Evolutionary conservation across 2,888 invertebrate genomes (phyloP), one percentile per base, ranked within the genome.

Genomic region (Smittia sp.): DNA sequence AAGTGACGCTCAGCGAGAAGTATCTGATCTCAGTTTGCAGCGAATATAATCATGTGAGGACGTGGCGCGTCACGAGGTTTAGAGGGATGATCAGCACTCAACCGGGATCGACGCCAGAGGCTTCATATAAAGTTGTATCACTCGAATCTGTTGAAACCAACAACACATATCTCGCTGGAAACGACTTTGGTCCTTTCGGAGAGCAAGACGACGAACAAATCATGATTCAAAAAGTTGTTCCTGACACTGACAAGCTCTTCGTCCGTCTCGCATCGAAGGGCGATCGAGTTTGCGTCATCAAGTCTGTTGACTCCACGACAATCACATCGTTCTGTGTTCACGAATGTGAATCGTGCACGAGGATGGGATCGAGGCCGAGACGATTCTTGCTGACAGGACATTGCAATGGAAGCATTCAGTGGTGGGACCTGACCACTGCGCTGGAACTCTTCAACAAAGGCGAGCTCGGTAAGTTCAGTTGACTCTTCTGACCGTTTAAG

Each of bases 31-130:
- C 96, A 0, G 96, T 96, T 39, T 99, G 98, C 83, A 93, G 94
- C 76, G 98, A 98, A 80, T 98, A 97, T 83, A 97, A 98, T 83
- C 98, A 99, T 81, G 98, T 98, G 11, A 86, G 98, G 25, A 96
- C 96, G 72, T 99, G 98, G 98, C 90, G 93, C 22, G 94, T 99
- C 65, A 98, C 96, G 0, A 86, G 98, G 75, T 99, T 99, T 82
- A 86, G 98, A 46, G 98, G 98, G 7, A 98, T 98, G 97, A 94
- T 99, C 76, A 97, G 96, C 54, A 99, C 98, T 0, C 98, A 99
- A 81, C 99, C 98, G 0, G 98, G 98, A 2, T 96, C 97, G 6
- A 96, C 96, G 54, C 96, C 98, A 0, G 91, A 98, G 78, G 96
- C 98, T 0, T 97, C 97, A 6, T 99, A 98, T 83, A 98, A 98